These are phyloP conservation scores for Heliconius charithonia DNA, from an alignment of 2,888 invertebrate species.

Conservation along the genomic window DNA sequence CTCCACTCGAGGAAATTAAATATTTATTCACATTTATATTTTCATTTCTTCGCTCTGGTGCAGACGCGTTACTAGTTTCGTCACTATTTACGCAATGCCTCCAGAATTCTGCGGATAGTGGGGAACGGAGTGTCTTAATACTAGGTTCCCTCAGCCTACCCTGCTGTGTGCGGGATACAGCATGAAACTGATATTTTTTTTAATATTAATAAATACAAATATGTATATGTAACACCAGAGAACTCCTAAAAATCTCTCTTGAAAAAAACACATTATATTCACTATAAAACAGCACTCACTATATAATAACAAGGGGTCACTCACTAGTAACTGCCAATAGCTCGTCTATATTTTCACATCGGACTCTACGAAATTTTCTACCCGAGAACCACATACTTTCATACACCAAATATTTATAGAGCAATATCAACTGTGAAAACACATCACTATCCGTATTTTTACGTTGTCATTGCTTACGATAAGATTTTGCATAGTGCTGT, in stretches of 20 bases:
- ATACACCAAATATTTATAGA: constrained; percentile 29
- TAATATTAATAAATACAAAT: not conserved
- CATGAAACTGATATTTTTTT: too few relatives aligned
- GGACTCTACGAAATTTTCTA: constrained; percentile 61
- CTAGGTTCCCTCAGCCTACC: too few relatives aligned
- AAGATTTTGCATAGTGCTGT: constrained; percentile 41
- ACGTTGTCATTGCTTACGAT: constrained; percentile 40
- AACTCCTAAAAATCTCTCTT: not conserved
- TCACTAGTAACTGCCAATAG: constrained; percentile 63
- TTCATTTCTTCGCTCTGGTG: too few relatives aligned
- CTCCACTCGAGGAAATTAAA: too few relatives aligned
- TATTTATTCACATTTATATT: too few relatives aligned
- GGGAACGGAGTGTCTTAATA: too few relatives aligned
- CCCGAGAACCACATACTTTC: constrained; percentile 68
- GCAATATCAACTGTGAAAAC: constrained; percentile 28
- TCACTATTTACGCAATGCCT: too few relatives aligned
- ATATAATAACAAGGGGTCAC: constrained; percentile 51
- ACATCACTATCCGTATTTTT: constrained; percentile 39
- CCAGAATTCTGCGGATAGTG: too few relatives aligned
- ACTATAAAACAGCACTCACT: constrained; percentile 28
- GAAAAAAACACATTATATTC: not conserved
- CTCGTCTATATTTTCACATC: constrained; percentile 66
- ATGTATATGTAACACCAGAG: not conserved
- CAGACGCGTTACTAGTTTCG: too few relatives aligned
- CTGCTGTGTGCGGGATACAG: too few relatives aligned